Percentiles rank a stretch among this genome's conserved stretches.
Evolutionary conservation across 2,113 vertebrate species (phyloP).

Genomic region (Corythornis cristatus): DNA sequence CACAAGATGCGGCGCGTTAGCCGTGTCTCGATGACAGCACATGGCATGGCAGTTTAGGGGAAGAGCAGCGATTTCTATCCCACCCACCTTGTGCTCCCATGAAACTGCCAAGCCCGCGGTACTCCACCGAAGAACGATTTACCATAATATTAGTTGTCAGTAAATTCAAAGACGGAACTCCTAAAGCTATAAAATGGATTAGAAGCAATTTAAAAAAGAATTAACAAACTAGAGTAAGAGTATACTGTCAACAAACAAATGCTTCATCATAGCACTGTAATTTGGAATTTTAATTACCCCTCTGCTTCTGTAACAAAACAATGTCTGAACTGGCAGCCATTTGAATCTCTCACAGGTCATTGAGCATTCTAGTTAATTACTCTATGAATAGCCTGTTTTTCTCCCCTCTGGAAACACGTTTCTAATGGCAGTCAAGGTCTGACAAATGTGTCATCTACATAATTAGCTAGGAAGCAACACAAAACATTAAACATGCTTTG

Average conservation of each 20-base stretch:
- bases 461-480: conserved; percentile 96
- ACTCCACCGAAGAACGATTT: conserved; percentile 74
- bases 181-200: conserved; percentile 89
- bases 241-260: conserved; percentile 91
- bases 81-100: conserved; percentile 77
- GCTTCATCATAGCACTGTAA: conserved; percentile 88
- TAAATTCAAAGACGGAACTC: conserved; percentile 82
- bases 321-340: conserved; percentile 90
- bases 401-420: conserved; percentile 89
- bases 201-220: conserved; percentile 87
- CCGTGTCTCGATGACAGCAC: conserved; percentile 48
- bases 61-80: conserved; percentile 55
- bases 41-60: conserved; percentile 52
- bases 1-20: conserved; percentile 57
- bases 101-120: conserved; percentile 64
- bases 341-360: conserved; percentile 91
- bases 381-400: conserved; percentile 90
- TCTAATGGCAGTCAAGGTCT: conserved; percentile 91
- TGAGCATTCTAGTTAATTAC: conserved; percentile 94
- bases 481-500: conserved; percentile 97
- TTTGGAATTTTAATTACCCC: conserved; percentile 90
- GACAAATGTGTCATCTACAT: conserved; percentile 94
- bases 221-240: conserved; percentile 89
- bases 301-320: conserved; percentile 89
- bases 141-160: conserved; percentile 83